These are phyloP conservation scores for Lissocephala sabroskyi DNA, from an alignment of 2,888 invertebrate species.

Conservation along the genomic window DNA sequence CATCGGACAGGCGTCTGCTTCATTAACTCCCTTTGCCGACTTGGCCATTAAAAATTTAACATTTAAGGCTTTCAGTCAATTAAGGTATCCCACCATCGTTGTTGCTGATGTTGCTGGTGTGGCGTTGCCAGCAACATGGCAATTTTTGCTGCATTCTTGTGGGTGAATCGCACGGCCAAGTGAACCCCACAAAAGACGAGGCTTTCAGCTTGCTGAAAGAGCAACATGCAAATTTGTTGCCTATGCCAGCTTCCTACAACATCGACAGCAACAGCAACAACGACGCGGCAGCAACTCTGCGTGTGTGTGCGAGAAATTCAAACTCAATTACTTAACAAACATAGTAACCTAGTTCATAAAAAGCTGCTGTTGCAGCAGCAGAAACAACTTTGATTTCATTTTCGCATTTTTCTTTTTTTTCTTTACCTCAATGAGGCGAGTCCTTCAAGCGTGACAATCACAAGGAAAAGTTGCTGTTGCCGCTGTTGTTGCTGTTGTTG, in stretches of 20 bases:
- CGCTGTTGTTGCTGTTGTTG: slow-evolving; percentile 15
- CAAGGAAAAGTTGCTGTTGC: slow-evolving; percentile 40
- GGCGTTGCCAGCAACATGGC: too few species aligned
- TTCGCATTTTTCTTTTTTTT: slow-evolving; percentile 50
- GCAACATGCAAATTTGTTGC: slow-evolving; percentile 46
- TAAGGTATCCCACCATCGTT: too few species aligned
- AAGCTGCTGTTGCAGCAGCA: slow-evolving; percentile 20
- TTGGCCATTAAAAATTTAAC: too few species aligned
- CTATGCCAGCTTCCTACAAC: slow-evolving; percentile 55
- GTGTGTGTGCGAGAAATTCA: slow-evolving; percentile 55
- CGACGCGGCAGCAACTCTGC: slow-evolving; percentile 4
- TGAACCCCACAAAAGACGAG: too few species aligned
- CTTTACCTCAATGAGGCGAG: slow-evolving; percentile 20
- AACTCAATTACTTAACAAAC: slow-evolving; percentile 66
- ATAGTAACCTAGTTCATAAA: slow-evolving; percentile 63
- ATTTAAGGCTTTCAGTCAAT: too few species aligned
- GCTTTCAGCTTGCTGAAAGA: too few species aligned
- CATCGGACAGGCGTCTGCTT: too few species aligned
- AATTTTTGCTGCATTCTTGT: too few species aligned
- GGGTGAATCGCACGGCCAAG: too few species aligned
- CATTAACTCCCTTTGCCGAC: too few species aligned
- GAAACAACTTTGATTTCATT: slow-evolving; percentile 53
- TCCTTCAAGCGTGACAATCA: slow-evolving; percentile 67
- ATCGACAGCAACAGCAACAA: slow-evolving; percentile 28
- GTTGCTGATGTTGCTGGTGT: too few species aligned